Evolutionary conservation across 2,888 invertebrate genomes (phyloP).

Genomic region (Scaptomyza parva): DNA sequence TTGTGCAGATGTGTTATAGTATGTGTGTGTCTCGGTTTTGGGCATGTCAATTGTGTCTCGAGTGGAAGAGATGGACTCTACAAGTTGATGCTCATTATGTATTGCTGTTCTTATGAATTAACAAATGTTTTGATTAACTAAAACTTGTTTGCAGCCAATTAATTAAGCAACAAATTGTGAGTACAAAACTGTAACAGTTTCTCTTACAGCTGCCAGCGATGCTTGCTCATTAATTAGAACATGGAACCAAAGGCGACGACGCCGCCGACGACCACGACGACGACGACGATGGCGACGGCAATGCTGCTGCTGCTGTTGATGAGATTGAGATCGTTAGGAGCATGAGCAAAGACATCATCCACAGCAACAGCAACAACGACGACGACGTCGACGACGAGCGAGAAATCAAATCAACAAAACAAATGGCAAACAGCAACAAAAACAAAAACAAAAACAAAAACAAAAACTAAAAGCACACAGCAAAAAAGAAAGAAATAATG

Average conservation of each 20-base stretch:
- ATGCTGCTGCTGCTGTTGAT: slow-evolving; percentile 26
- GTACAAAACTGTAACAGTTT: slow-evolving; percentile 64
- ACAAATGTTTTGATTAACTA: slow-evolving; percentile 78
- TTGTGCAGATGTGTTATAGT: background rate
- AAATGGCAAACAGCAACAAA: slow-evolving; percentile 61
- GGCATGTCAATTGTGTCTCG: slow-evolving; percentile 70
- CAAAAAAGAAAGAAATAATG: slow-evolving; percentile 53
- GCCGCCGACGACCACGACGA: slow-evolving; percentile 33
- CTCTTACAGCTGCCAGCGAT: slow-evolving; percentile 44
- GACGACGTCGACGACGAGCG: slow-evolving; percentile 45
- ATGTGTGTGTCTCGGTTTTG: slow-evolving; percentile 21
- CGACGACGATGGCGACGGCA: slow-evolving; percentile 26
- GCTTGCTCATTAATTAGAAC: slow-evolving; percentile 63
- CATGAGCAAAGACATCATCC: slow-evolving; percentile 58
- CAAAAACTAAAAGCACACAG: slow-evolving; percentile 49
- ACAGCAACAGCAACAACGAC: slow-evolving; percentile 27
- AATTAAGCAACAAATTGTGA: slow-evolving; percentile 62
- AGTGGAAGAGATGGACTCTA: slow-evolving; percentile 61
- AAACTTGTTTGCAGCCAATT: slow-evolving; percentile 71
- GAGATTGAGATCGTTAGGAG: slow-evolving; percentile 63
- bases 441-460: slow-evolving; percentile 35
- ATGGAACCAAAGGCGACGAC: slow-evolving; percentile 50
- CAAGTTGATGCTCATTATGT: slow-evolving; percentile 54
- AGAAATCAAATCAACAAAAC: slow-evolving; percentile 71
- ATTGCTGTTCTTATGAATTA: slow-evolving; percentile 46